These are phyloP conservation scores for Bombycilla garrulus DNA, from an alignment of 2,113 vertebrate genomes.

Conservation along the genomic window DNA sequence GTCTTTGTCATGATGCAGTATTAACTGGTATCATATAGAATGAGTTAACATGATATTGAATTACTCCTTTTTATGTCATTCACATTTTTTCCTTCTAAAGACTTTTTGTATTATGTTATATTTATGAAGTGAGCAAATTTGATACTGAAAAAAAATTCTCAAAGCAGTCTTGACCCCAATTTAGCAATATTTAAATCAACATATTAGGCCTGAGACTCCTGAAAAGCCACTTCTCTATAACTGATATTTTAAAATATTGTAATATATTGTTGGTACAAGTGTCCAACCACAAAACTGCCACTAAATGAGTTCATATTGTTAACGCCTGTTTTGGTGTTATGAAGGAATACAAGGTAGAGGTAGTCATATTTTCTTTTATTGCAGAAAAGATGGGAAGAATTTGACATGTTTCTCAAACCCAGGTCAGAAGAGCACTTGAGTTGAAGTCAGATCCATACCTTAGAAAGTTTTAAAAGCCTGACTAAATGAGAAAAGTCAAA, in stretches of 20 bases:
- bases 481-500: neutral
- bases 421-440: neutral
- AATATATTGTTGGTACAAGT: neutral
- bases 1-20: slow-evolving; percentile 68
- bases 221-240: neutral
- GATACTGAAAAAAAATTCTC: neutral
- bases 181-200: slow-evolving; percentile 15
- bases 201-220: neutral
- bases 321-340: neutral
- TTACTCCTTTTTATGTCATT: slow-evolving; percentile 73
- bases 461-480: neutral
- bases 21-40: slow-evolving; percentile 70
- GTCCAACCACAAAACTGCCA: neutral
- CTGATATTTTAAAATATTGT: neutral
- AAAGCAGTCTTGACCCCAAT: slow-evolving; percentile 19
- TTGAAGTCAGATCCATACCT: neutral
- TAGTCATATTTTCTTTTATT: neutral
- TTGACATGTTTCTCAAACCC: neutral
- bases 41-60: slow-evolving; percentile 80
- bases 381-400: neutral
- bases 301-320: slow-evolving; percentile 2
- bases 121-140: slow-evolving; percentile 49
- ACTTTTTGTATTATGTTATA: slow-evolving; percentile 50
- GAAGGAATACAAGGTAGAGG: neutral
- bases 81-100: slow-evolving; percentile 47